Evolutionary conservation across 2,888 invertebrate genomes (phyloP).

Genomic region (Sinopyrophorus schimmeli): DNA sequence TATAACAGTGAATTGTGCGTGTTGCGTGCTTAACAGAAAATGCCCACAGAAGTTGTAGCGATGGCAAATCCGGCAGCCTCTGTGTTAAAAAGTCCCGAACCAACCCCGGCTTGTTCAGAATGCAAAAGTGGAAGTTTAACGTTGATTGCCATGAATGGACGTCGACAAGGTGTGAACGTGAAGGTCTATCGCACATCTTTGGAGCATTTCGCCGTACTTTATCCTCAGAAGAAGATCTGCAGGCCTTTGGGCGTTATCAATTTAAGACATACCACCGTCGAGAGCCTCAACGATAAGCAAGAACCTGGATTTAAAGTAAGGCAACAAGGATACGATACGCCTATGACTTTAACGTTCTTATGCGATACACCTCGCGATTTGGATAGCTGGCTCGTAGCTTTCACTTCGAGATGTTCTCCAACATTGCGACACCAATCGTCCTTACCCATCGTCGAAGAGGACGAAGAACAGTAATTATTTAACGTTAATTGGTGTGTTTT

Average conservation of each 20-base stretch:
- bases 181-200: constrained; percentile 66
- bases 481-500: background rate
- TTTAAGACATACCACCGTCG: constrained; percentile 63
- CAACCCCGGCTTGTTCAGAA: constrained; percentile 60
- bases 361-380: constrained; percentile 62
- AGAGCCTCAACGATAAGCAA: constrained; percentile 56
- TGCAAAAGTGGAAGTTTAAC: constrained; percentile 67
- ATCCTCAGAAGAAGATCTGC: constrained; percentile 66
- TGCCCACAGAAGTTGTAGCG: constrained; percentile 55
- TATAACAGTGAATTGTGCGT: constrained; percentile 3
- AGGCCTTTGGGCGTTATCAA: constrained; percentile 66
- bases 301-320: constrained; percentile 60
- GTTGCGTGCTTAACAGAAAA: constrained; percentile 36
- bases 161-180: constrained; percentile 64
- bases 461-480: constrained; percentile 57
- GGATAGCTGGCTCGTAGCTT: constrained; percentile 64
- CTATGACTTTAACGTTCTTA: constrained; percentile 63
- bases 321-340: constrained; percentile 67
- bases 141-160: constrained; percentile 61
- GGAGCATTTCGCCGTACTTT: constrained; percentile 69
- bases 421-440: constrained; percentile 59
- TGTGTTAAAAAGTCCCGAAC: constrained; percentile 45
- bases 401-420: constrained; percentile 58
- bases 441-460: constrained; percentile 65
- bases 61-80: constrained; percentile 46